A percentile compares a stretch with the other conserved stretches of the same genome.
Conservation (phyloP, 2,797 vertebrate species). For the Clamator glandarius region DNA sequence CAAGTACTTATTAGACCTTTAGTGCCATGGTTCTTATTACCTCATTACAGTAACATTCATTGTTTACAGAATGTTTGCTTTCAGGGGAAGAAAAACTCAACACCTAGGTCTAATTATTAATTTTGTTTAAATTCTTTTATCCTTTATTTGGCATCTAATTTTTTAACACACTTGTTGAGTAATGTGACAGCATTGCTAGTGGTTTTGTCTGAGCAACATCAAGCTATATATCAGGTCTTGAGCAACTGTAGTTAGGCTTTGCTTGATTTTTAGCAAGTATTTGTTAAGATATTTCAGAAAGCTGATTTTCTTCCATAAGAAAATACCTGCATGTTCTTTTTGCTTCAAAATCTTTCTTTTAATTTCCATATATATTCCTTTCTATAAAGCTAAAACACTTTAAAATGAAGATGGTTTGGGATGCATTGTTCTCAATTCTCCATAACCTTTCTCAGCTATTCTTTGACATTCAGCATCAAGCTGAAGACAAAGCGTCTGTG, state of each 20-base stretch:
- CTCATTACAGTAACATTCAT: background rate
- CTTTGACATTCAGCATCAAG: background rate
- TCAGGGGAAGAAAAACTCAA: background rate
- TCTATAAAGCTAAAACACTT: background rate
- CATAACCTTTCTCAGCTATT: background rate
- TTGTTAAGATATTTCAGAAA: background rate
- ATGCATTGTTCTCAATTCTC: background rate
- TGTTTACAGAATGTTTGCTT: background rate
- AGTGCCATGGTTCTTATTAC: background rate
- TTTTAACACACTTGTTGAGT: background rate
- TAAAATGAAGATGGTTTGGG: background rate
- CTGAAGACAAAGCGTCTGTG: background rate
- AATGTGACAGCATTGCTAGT: background rate
- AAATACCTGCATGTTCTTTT: background rate
- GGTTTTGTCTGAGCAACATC: background rate
- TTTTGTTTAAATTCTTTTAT: background rate
- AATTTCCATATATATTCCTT: background rate
- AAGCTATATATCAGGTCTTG: background rate
- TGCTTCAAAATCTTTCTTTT: background rate
- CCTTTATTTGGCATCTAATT: background rate
- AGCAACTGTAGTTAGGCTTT: background rate
- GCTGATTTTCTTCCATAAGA: background rate
- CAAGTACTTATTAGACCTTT: background rate
- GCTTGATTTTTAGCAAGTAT: background rate
- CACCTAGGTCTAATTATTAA: background rate